A percentile compares a stretch with the other conserved stretches of the same genome.
Evolutionary conservation across 2,888 invertebrate genomes (phyloP).

Genomic region (Altica lythri): DNA sequence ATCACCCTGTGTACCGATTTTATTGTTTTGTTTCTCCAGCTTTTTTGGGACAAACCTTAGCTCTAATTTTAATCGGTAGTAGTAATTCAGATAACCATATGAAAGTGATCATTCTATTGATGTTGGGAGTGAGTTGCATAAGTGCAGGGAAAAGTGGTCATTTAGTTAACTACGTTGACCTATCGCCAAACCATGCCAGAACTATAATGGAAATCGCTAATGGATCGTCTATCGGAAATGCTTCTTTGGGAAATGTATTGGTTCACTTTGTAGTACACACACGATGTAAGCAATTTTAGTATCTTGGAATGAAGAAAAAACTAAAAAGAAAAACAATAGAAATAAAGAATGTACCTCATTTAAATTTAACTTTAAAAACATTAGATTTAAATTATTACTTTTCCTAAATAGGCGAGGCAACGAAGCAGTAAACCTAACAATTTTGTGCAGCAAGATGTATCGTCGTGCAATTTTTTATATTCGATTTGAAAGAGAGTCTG

Average conservation of each 20-base stretch:
- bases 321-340: constrained; percentile 9
- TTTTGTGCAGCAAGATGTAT: no score
- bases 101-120: constrained; percentile 67
- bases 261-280: constrained; percentile 70
- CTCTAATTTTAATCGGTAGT: background rate
- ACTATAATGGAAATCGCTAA: constrained; percentile 84
- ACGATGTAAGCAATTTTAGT: constrained; percentile 63
- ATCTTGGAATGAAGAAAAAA: no score
- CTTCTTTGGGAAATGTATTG: constrained; percentile 75
- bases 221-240: constrained; percentile 73
- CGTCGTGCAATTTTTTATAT: no score
- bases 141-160: constrained; percentile 76
- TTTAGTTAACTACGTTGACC: constrained; percentile 78
- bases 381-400: no score
- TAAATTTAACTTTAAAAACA: no score
- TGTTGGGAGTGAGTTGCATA: constrained; percentile 74
- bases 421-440: no score
- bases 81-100: background rate
- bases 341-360: no score
- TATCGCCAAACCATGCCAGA: constrained; percentile 83
- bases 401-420: no score
- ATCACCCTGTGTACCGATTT: background rate
- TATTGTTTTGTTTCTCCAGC: constrained; percentile 3
- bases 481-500: no score
- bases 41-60: background rate